phyloP scores from a whole-genome alignment of 2,888 invertebrate species.

The Himalopsyche kuldschensis region DNA sequence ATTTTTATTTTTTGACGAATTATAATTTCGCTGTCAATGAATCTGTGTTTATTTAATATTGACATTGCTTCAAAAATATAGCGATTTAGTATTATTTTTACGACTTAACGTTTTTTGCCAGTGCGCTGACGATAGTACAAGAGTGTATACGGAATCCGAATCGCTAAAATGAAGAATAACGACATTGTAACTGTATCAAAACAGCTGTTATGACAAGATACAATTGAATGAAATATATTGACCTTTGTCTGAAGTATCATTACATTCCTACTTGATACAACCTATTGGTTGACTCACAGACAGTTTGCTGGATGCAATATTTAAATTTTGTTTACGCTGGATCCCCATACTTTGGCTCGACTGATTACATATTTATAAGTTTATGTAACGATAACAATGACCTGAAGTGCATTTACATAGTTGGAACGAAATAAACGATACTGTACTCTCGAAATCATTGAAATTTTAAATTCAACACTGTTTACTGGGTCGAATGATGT shows the following conservation, averaged over 20 bases:
- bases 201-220: neutral
- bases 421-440: neutral
- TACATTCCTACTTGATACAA: neutral
- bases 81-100: too few species aligned
- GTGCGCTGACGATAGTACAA: too few species aligned
- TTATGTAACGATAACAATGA: neutral
- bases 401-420: neutral
- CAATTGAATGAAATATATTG: neutral
- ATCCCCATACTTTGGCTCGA: neutral
- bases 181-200: neutral
- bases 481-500: neutral
- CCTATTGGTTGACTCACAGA: neutral
- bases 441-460: neutral
- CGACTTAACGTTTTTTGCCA: too few species aligned
- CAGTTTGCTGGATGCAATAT: neutral
- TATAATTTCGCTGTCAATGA: too few species aligned
- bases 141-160: too few species aligned
- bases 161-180: too few species aligned
- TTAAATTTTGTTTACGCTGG: constrained; percentile 5
- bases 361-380: constrained; percentile 11
- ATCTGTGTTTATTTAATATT: too few species aligned
- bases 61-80: too few species aligned
- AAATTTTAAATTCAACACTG: neutral
- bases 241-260: neutral
- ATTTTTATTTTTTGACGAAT: too few species aligned